These are phyloP conservation scores for Centroberyx gerrardi DNA, from an alignment of 2,797 vertebrate genomes.

Conservation along the genomic window DNA sequence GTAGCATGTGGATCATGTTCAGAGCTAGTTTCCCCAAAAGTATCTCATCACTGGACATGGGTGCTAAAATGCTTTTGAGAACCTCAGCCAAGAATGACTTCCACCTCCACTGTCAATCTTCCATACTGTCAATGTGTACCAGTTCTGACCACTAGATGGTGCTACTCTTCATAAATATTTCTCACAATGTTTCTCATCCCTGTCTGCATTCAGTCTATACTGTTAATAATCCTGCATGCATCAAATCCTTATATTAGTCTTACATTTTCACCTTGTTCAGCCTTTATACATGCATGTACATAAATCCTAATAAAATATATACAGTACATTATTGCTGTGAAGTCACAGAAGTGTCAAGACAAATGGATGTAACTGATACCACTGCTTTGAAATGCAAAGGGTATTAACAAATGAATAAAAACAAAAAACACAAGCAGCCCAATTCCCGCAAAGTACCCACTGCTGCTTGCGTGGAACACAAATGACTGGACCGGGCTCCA, in stretches of 20 bases:
- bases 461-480: slow-evolving; percentile 12
- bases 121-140: not conserved
- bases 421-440: slow-evolving; percentile 14
- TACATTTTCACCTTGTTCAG: slow-evolving; percentile 4
- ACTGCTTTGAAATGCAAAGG: slow-evolving; percentile 15
- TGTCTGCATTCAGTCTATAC: not conserved
- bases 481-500: slow-evolving; percentile 14
- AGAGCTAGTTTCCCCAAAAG: not conserved
- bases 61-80: not conserved
- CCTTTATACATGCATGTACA: slow-evolving; percentile 26
- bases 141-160: slow-evolving; percentile 72
- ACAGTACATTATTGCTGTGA: slow-evolving; percentile 51
- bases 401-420: slow-evolving; percentile 3
- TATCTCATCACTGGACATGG: not conserved
- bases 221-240: slow-evolving; percentile 14
- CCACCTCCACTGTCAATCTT: not conserved
- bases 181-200: not conserved
- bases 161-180: slow-evolving; percentile 43
- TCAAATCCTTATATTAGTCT: not conserved
- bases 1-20: slow-evolving; percentile 5
- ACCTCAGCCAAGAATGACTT: not conserved
- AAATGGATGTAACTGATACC: slow-evolving; percentile 23
- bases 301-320: slow-evolving; percentile 35
- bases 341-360: slow-evolving; percentile 36
- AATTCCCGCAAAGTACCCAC: slow-evolving; percentile 28